Evolutionary conservation across 2,797 vertebrate species (phyloP).

Genomic region (Epinephelus malabaricus): DNA sequence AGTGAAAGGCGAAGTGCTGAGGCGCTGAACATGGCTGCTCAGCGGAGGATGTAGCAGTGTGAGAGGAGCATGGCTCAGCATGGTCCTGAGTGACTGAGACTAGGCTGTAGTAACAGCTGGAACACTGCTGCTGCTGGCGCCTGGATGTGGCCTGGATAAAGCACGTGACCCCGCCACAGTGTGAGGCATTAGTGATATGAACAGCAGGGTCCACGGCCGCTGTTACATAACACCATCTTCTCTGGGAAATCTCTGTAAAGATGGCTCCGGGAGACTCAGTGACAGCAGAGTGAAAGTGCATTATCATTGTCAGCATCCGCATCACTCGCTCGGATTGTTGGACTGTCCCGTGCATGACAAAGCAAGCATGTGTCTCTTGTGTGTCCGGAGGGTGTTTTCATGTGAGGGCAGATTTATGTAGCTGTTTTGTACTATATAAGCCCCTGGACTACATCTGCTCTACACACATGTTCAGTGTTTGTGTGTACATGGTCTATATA

Average conservation of each 20-base stretch:
- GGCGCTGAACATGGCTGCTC: constrained; percentile 58
- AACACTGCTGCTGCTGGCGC: constrained; percentile 75
- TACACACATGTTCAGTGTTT: constrained; percentile 36
- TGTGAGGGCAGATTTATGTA: constrained; percentile 55
- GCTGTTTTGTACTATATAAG: constrained; percentile 48
- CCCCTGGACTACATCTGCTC: constrained; percentile 35
- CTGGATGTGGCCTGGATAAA: constrained; percentile 80
- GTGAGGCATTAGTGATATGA: constrained; percentile 85
- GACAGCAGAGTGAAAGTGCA: constrained; percentile 75
- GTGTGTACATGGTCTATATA: constrained; percentile 5
- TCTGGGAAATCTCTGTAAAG: constrained; percentile 78
- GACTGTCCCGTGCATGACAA: constrained; percentile 57
- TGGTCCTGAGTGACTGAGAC: constrained; percentile 71
- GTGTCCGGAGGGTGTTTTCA: constrained; percentile 47
- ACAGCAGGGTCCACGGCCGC: constrained; percentile 79
- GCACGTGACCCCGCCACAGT: constrained; percentile 81
- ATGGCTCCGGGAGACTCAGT: constrained; percentile 67
- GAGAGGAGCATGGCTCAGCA: constrained; percentile 61
- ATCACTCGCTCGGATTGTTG: constrained; percentile 53
- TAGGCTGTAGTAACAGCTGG: constrained; percentile 83
- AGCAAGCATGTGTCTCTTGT: constrained; percentile 52
- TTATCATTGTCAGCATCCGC: constrained; percentile 68
- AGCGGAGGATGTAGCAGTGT: constrained; percentile 42
- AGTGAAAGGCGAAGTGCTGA: constrained; percentile 20
- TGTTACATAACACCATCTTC: constrained; percentile 82